Evolutionary conservation across 2,797 vertebrate genomes (phyloP), one percentile per base, ranked within the genome.

Genomic region (Setipinna tenuifilis): DNA sequence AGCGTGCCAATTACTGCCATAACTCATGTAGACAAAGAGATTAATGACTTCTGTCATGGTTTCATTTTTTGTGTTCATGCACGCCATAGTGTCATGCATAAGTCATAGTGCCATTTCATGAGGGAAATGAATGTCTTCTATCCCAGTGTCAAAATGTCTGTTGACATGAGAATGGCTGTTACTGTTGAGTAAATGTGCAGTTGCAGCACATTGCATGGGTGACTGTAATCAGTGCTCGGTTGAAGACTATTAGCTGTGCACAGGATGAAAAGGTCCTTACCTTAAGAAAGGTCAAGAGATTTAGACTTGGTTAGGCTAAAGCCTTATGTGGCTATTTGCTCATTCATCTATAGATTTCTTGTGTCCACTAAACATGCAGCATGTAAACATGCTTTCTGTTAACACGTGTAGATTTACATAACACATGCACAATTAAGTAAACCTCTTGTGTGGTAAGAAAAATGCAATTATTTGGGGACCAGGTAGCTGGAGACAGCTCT

Each of bases 201-300:
- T 78, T 41, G 68, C 68, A 41, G 31, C 31, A 31, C 16, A 31
- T 75, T 75, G 71, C 71, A 35, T 44, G 35, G 71, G 71, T 19
- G 41, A 44, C 31, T 44, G 71, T 78, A 78, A 41, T 78, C 71
- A 78, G 71, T 35, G 71, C 65, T 71, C 25, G 31, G 65, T 35
- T 17, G 17, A 21, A 75, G 71, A 78, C 71, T n/a, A 44, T 78
- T 78, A 78, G 41, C 71, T 78, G 71, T 44, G 31, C 71, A 78
- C 35, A 78, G 31, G 16, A 78, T 17, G 44, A 78, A 10, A 78
- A 78, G 35, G 31, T 17, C 31, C 31, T 78, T 35, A 44, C 71
- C 71, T 78, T 78, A 78, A 35, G 71, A 31, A 44, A 78, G 35
- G 41, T 35, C 71, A 44, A 0, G 2, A 44, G 17, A 41, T 44